These are phyloP conservation scores for Takifugu ocellatus DNA, from an alignment of 2,797 vertebrate genomes.

Conservation along the genomic window DNA sequence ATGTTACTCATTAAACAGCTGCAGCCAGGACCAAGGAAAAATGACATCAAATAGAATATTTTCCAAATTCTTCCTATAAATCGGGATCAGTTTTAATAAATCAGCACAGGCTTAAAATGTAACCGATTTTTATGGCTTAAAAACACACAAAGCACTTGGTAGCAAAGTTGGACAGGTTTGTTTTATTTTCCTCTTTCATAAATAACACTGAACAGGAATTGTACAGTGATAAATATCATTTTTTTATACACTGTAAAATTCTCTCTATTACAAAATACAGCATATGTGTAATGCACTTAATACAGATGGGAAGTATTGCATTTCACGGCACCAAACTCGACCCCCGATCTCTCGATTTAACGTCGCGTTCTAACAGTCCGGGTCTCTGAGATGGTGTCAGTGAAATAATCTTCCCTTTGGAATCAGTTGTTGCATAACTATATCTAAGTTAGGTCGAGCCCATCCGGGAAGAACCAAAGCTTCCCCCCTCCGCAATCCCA, in stretches of 20 bases:
- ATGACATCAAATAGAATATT: too few relatives aligned
- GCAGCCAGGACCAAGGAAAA: too few relatives aligned
- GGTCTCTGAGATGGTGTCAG: slow-evolving; percentile 54
- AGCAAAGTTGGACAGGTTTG: slow-evolving; percentile 59
- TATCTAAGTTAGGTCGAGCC: slow-evolving; percentile 65
- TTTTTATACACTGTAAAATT: slow-evolving; percentile 79
- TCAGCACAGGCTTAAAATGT: too few relatives aligned
- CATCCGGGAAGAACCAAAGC: slow-evolving; percentile 58
- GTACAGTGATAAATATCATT: slow-evolving; percentile 78
- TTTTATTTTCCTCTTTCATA: slow-evolving; percentile 75
- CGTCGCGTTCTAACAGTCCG: slow-evolving; percentile 11
- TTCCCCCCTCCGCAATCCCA: slow-evolving; percentile 20
- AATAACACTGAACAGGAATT: slow-evolving; percentile 82
- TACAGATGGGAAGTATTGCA: slow-evolving; percentile 69
- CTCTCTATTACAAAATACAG: slow-evolving; percentile 83
- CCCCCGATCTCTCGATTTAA: slow-evolving; percentile 16
- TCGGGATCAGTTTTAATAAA: too few relatives aligned
- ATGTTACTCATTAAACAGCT: slow-evolving; percentile 25
- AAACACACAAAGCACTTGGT: slow-evolving; percentile 18
- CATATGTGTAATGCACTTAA: slow-evolving; percentile 82
- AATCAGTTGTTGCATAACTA: slow-evolving; percentile 78
- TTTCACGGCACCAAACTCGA: slow-evolving; percentile 64
- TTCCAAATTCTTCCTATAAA: too few relatives aligned
- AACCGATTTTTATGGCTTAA: neutral
- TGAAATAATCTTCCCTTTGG: slow-evolving; percentile 65